These are phyloP conservation scores for Plestiodon gilberti DNA, from an alignment of 2,113 vertebrate genomes.

Conservation along the genomic window DNA sequence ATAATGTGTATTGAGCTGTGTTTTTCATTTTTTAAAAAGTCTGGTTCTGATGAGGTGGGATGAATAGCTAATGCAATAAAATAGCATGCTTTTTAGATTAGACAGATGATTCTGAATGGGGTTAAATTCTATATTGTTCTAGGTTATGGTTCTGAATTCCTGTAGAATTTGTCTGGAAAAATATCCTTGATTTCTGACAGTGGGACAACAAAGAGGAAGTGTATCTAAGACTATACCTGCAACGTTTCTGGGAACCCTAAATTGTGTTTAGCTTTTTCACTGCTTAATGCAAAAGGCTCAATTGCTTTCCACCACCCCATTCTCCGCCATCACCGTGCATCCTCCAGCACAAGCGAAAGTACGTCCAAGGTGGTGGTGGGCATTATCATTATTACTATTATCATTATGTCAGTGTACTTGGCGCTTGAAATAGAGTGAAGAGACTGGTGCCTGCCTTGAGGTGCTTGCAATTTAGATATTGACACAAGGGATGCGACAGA, in stretches of 20 bases:
- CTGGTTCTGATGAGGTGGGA: constrained; percentile 8
- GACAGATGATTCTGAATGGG: too few species aligned
- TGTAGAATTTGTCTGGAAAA: fast-evolving
- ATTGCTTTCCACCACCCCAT: neutral
- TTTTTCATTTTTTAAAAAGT: neutral
- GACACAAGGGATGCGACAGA: too few species aligned
- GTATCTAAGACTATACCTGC: neutral
- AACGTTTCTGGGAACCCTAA: neutral
- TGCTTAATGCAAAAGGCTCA: neutral
- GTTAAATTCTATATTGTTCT: constrained; percentile 13
- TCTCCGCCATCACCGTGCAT: neutral
- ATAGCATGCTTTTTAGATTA: neutral
- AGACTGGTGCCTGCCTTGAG: too few species aligned
- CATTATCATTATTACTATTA: neutral
- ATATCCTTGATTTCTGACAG: too few species aligned
- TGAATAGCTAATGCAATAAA: neutral
- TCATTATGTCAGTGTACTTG: too few species aligned
- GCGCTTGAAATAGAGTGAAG: too few species aligned
- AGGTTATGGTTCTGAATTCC: constrained; percentile 6
- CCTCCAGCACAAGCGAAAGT: neutral
- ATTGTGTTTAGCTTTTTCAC: neutral
- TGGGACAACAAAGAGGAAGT: too few species aligned
- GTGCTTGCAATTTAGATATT: too few species aligned
- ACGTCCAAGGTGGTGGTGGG: neutral
- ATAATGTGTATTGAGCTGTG: neutral